Conservation (phyloP, 1,140 invertebrate species). For the Brachionus calyciflorus region DNA sequence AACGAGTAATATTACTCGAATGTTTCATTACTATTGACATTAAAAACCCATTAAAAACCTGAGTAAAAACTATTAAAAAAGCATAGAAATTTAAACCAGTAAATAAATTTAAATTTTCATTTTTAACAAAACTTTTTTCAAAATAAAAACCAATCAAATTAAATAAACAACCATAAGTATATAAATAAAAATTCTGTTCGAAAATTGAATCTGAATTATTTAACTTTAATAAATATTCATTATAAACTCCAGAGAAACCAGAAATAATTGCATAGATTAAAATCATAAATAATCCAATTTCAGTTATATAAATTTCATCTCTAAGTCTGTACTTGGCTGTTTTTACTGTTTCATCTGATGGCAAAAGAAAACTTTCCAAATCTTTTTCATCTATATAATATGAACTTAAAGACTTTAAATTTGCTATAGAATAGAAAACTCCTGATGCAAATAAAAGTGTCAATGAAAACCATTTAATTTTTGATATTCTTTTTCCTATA, state of each 20-base stretch:
- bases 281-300: slow-evolving; percentile 54
- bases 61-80: slow-evolving; percentile 52
- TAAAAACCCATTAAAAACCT: slow-evolving; percentile 56
- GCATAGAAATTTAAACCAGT: slow-evolving; percentile 53
- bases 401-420: neutral
- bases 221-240: slow-evolving; percentile 57
- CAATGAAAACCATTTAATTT: slow-evolving; percentile 36
- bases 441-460: slow-evolving; percentile 12
- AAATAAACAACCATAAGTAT: slow-evolving; percentile 34
- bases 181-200: slow-evolving; percentile 45
- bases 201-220: slow-evolving; percentile 50
- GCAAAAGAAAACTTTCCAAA: slow-evolving; percentile 3
- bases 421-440: neutral
- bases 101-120: slow-evolving; percentile 42
- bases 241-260: slow-evolving; percentile 56
- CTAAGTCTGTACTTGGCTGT: neutral
- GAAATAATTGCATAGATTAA: slow-evolving; percentile 53
- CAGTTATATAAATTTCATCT: slow-evolving; percentile 51
- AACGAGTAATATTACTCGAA: slow-evolving; percentile 57
- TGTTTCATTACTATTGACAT: slow-evolving; percentile 60
- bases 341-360: neutral
- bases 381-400: slow-evolving; percentile 17
- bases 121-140: neutral
- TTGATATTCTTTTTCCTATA: slow-evolving; percentile 54
- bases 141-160: neutral